Evolutionary conservation across 2,888 invertebrate species (phyloP).

Genomic region (Nomada fucata): DNA sequence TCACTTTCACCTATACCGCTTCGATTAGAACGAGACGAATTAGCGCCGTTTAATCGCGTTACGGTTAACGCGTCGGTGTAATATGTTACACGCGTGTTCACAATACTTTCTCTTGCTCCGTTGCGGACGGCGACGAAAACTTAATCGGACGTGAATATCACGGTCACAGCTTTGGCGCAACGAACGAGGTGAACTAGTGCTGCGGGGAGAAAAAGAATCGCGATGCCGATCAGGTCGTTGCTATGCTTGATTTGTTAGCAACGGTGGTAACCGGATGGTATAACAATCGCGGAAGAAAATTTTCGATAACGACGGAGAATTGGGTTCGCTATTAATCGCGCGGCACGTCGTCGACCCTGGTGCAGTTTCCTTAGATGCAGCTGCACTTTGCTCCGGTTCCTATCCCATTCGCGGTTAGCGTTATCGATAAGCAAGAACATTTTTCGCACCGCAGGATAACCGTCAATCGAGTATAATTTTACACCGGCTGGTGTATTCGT

Average conservation of each 20-base stretch:
- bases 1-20: background rate
- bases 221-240: slow-evolving; percentile 38
- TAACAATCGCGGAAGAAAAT: background rate
- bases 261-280: slow-evolving; percentile 29
- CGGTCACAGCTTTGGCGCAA: slow-evolving; percentile 47
- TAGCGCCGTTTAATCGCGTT: slow-evolving; percentile 26
- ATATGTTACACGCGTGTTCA: slow-evolving; percentile 35
- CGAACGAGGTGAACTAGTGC: slow-evolving; percentile 60
- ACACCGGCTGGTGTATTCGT: no score
- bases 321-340: background rate
- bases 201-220: slow-evolving; percentile 24
- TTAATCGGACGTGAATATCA: slow-evolving; percentile 60
- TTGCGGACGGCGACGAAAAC: slow-evolving; percentile 43
- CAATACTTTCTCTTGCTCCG: slow-evolving; percentile 49
- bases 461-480: no score
- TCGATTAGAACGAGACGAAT: slow-evolving; percentile 26
- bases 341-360: background rate
- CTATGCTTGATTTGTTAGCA: slow-evolving; percentile 34
- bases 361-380: background rate
- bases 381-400: background rate
- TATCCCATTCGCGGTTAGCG: no score
- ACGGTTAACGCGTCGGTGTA: slow-evolving; percentile 15
- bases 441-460: no score
- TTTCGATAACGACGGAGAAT: background rate
- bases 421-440: no score